A percentile compares a stretch with the other conserved stretches of the same genome.
Evolutionary conservation across 1,140 invertebrate species (phyloP).

Genomic region (Megathymus violae): DNA sequence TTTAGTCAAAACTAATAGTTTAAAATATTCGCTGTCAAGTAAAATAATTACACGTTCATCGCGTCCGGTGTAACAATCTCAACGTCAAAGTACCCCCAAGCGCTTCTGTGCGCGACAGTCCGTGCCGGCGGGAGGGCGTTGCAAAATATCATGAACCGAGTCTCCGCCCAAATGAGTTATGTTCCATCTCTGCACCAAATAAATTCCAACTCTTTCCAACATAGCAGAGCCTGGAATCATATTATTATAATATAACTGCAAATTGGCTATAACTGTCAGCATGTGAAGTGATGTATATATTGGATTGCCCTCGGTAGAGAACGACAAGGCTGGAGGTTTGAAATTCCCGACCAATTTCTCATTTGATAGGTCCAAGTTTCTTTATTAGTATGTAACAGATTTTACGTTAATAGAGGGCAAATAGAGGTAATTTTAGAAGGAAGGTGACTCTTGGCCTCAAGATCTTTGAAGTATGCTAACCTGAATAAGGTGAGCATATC

Average conservation of each 20-base stretch:
- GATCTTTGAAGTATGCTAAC: too few species aligned
- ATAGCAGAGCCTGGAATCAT: constrained; percentile 3
- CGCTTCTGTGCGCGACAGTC: constrained; percentile 32
- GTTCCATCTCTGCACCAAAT: constrained; percentile 4
- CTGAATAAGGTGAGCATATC: too few species aligned
- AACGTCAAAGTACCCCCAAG: not conserved
- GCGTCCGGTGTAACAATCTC: not conserved
- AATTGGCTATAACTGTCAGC: constrained; percentile 9
- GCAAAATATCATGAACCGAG: constrained; percentile 44
- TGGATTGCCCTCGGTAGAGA: not conserved
- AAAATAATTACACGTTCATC: not conserved
- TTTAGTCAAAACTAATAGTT: too few species aligned
- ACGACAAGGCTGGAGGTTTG: too few species aligned
- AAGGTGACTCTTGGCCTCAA: too few species aligned
- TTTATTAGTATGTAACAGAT: too few species aligned
- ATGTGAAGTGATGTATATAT: not conserved
- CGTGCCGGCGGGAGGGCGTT: constrained; percentile 42
- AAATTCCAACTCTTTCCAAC: constrained; percentile 4
- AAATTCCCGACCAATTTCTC: too few species aligned
- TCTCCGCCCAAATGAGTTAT: constrained; percentile 41
- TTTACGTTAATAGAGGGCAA: too few species aligned
- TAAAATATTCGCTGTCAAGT: too few species aligned
- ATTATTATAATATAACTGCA: constrained; percentile 15
- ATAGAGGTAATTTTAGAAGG: too few species aligned
- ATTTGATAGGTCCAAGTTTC: too few species aligned